Conservation (phyloP, 2,797 vertebrate species). For the Centroberyx gerrardi region DNA sequence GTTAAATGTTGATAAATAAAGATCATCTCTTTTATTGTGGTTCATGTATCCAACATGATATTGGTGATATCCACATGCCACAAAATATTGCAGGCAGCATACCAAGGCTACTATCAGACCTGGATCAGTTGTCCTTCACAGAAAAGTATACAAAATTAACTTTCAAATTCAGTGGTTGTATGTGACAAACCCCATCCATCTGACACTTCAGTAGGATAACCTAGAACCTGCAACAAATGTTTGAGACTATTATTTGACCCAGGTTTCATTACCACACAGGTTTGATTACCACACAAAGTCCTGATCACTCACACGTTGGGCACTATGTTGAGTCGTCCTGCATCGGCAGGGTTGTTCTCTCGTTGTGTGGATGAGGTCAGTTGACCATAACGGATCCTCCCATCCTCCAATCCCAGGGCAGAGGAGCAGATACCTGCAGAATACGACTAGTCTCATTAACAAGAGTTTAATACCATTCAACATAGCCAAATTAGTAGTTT, state of each 20-base stretch:
- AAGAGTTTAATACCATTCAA: background rate
- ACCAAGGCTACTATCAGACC: too few relatives aligned
- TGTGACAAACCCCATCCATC: background rate
- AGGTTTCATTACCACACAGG: accelerated
- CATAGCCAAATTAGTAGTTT: background rate
- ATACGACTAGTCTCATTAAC: background rate
- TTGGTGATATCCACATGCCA: too few relatives aligned
- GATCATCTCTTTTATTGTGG: too few relatives aligned
- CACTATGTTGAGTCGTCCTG: conserved; percentile 86
- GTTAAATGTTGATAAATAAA: too few relatives aligned
- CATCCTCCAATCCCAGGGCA: conserved; percentile 88
- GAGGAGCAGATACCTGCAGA: conserved; percentile 83
- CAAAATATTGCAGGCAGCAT: too few relatives aligned
- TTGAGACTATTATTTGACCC: background rate
- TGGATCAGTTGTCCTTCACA: too few relatives aligned
- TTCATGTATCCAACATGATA: too few relatives aligned
- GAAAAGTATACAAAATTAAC: too few relatives aligned
- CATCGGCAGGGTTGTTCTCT: conserved; percentile 88
- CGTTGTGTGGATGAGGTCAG: conserved; percentile 86
- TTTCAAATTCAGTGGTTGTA: too few relatives aligned
- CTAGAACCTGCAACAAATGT: background rate
- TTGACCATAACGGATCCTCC: conserved; percentile 85
- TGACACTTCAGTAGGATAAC: background rate
- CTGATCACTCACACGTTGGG: conserved; percentile 85
- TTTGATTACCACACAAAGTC: background rate